Evolutionary conservation across 2,113 vertebrate genomes (phyloP).

Genomic region (Morone saxatilis): DNA sequence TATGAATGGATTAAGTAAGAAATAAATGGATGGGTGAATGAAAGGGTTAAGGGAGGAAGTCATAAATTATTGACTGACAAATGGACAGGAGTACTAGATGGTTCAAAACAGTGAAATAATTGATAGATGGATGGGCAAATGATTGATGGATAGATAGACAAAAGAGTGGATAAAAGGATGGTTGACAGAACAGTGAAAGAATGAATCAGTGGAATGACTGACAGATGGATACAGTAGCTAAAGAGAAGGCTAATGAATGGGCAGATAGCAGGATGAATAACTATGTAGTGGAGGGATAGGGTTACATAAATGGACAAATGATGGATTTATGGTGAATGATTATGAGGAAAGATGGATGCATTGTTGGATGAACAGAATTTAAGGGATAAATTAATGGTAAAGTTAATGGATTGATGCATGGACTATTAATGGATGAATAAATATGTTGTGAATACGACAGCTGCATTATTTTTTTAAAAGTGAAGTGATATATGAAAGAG

Average conservation of each 20-base stretch:
- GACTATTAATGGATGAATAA: neutral
- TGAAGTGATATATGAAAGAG: neutral
- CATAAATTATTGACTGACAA: slow-evolving; percentile 34
- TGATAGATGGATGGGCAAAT: neutral
- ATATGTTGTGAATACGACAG: neutral
- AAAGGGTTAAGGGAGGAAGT: neutral
- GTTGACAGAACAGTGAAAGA: neutral
- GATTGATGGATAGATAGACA: neutral
- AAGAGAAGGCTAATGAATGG: neutral
- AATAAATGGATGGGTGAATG: slow-evolving; percentile 36
- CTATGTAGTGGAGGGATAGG: neutral
- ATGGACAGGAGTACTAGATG: neutral
- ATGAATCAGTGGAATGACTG: slow-evolving; percentile 9
- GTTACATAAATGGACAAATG: slow-evolving; percentile 10
- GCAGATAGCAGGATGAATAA: neutral
- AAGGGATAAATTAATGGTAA: neutral
- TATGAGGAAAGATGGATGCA: neutral
- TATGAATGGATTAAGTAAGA: slow-evolving; percentile 29
- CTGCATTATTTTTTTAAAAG: neutral
- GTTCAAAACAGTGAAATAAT: neutral
- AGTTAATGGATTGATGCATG: neutral
- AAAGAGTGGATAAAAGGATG: neutral
- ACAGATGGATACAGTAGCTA: neutral
- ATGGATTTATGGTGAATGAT: slow-evolving; percentile 1
- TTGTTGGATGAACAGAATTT: neutral